phyloP scores from a whole-genome alignment of 1,140 invertebrate species.

The Coptotermes formosanus region DNA sequence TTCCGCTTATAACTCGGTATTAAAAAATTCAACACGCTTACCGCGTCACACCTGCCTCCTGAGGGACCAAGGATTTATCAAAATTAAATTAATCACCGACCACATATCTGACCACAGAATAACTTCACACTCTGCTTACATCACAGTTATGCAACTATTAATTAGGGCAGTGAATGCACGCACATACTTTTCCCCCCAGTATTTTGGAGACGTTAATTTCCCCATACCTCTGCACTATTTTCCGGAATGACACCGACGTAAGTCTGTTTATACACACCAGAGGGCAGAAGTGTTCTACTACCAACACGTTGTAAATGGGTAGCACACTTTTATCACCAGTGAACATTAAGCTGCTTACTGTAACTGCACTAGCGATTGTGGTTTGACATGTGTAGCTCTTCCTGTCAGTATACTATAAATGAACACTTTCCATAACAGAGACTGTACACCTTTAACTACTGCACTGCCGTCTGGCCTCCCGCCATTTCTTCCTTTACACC shows the following conservation, averaged over 20 bases:
- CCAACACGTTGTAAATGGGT: slow-evolving; percentile 17
- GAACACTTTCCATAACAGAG: not conserved
- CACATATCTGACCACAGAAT: not conserved
- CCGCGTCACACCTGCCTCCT: slow-evolving; percentile 33
- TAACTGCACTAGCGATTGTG: not conserved
- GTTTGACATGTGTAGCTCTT: not conserved
- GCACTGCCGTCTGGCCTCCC: slow-evolving; percentile 26
- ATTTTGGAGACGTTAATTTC: not conserved
- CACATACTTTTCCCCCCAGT: not conserved
- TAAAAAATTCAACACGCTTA: slow-evolving; percentile 34
- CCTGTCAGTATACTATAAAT: not conserved
- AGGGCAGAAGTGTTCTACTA: not conserved
- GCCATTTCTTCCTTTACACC: slow-evolving; percentile 25
- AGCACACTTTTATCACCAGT: not conserved
- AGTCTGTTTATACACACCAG: not conserved
- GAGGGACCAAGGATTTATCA: not conserved
- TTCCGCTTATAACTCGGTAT: slow-evolving; percentile 16
- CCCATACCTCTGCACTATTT: not conserved
- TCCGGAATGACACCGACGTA: slow-evolving; percentile 13
- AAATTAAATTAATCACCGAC: not conserved
- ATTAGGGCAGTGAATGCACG: not conserved
- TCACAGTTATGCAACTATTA: not conserved
- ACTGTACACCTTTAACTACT: not conserved
- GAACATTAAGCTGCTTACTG: not conserved
- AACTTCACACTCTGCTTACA: not conserved